Conservation (phyloP, 2,113 vertebrate genomes). For the Lonchura striata region DNA sequence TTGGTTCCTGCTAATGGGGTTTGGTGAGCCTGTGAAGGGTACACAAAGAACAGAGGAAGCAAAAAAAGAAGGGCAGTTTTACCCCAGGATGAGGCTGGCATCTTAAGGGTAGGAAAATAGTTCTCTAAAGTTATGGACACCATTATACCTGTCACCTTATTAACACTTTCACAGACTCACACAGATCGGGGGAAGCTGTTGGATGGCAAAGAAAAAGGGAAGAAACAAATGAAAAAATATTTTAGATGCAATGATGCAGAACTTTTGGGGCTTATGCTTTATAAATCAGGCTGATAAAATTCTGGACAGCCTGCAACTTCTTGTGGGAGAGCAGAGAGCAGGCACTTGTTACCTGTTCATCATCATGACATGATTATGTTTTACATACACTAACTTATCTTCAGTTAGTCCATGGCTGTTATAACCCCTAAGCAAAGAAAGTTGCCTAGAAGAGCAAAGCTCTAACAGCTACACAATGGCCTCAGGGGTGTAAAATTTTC, state of each 20-base stretch:
- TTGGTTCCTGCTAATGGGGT: background rate
- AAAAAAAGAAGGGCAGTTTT: background rate
- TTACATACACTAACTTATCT: background rate
- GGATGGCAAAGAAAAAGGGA: background rate
- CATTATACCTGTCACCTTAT: accelerated
- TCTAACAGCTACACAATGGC: background rate
- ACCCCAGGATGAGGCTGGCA: background rate
- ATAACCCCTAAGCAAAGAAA: conserved; percentile 3
- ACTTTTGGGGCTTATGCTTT: background rate
- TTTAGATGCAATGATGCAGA: background rate
- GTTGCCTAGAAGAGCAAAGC: background rate
- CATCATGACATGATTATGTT: background rate
- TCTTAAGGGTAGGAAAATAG: background rate
- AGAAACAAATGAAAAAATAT: background rate
- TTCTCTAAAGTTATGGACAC: background rate
- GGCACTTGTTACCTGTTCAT: background rate
- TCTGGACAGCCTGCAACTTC: background rate
- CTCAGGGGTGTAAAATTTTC: background rate
- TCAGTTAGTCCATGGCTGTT: background rate
- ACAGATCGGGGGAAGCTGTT: background rate
- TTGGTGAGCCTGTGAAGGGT: background rate
- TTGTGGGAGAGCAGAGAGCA: background rate
- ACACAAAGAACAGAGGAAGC: background rate
- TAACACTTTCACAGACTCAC: background rate
- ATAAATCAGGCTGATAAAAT: background rate